Percentiles rank a stretch among this genome's conserved stretches.
These are phyloP conservation scores for Larimichthys polyactis DNA, from an alignment of 2,113 vertebrate genomes.

Conservation along the genomic window DNA sequence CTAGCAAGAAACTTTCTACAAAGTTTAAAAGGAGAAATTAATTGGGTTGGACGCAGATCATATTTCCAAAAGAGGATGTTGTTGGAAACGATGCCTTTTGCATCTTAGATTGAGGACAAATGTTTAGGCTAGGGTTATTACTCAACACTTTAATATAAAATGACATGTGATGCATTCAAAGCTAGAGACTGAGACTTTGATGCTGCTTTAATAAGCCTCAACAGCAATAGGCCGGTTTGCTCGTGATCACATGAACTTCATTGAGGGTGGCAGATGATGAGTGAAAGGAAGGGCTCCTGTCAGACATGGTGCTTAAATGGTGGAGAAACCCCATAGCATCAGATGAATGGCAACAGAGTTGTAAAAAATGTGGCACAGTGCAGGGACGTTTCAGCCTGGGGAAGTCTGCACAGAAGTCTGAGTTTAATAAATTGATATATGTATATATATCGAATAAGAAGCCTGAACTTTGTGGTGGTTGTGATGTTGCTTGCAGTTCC, in stretches of 20 bases:
- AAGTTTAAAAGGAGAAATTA: constrained; percentile 54
- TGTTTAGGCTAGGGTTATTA: constrained; percentile 38
- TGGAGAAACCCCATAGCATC: constrained; percentile 15
- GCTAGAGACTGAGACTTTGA: constrained; percentile 55
- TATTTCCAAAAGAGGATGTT: constrained; percentile 29
- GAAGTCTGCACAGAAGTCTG: constrained; percentile 12
- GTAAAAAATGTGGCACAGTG: not conserved
- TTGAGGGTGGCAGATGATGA: constrained; percentile 45
- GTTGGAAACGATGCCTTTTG: constrained; percentile 40
- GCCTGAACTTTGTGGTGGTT: constrained; percentile 22
- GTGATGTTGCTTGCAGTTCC: constrained; percentile 26
- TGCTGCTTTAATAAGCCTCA: constrained; percentile 56
- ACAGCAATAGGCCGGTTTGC: constrained; percentile 28
- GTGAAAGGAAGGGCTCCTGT: constrained; percentile 35
- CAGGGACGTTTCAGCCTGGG: not conserved
- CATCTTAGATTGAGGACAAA: constrained; percentile 21
- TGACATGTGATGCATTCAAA: constrained; percentile 56
- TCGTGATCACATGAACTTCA: constrained; percentile 36
- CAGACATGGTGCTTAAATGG: constrained; percentile 38
- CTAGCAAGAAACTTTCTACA: constrained; percentile 45
- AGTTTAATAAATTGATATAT: constrained; percentile 43
- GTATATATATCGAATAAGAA: not conserved
- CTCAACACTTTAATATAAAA: constrained; percentile 39
- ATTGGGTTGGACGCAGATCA: constrained; percentile 44
- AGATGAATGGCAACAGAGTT: constrained; percentile 13